Evolutionary conservation across 2,888 invertebrate genomes (phyloP), one percentile per base, ranked within the genome.

Genomic region (Lasius fuliginosus): DNA sequence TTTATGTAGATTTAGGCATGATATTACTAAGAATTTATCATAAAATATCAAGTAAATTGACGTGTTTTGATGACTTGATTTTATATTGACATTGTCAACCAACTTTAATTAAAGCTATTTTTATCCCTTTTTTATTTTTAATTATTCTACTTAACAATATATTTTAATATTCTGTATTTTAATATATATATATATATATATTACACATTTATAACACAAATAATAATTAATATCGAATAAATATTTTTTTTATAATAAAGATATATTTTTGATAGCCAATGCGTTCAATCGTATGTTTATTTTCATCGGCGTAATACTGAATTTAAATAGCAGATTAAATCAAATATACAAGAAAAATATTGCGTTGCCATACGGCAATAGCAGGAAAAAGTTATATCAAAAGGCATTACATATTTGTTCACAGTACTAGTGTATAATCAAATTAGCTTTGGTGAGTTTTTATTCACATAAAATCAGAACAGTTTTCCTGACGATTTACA

Each of bases 401-500:
- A 76, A 36, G 18, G 3, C n/a, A 68, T 68, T 77, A n/a, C n/a
- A 53, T 53, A 77, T 77, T 77, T 68, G n/a, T 56, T 68, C 42
- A 67, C 15, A 15, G 18, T n/a, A 11, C n/a, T 68, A 1, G 15
- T 3, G 42, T 1, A 67, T 53, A 53, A 42, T 15, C 1, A 1
- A 42, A 5, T 30, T 27, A 40, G 40, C 12, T 53, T 56, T n/a
- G 4, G 15, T 30, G 30, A 67, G 9, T 42, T 30, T 77, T 56
- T 67, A 58, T 58, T 46, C 30, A 56, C 1, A 4, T 67, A 30
- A 77, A 77, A 67, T 40, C 3, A 76, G 27, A 11, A 65, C 15
- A 5, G 30, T 58, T 68, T 77, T 68, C n/a, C 11, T 30, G 12
- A 30, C 30, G 6, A 68, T 68, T 56, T 77, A 77, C 4, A 15